phyloP scores from a whole-genome alignment of 2,797 vertebrate species.

The Columba guinea region DNA sequence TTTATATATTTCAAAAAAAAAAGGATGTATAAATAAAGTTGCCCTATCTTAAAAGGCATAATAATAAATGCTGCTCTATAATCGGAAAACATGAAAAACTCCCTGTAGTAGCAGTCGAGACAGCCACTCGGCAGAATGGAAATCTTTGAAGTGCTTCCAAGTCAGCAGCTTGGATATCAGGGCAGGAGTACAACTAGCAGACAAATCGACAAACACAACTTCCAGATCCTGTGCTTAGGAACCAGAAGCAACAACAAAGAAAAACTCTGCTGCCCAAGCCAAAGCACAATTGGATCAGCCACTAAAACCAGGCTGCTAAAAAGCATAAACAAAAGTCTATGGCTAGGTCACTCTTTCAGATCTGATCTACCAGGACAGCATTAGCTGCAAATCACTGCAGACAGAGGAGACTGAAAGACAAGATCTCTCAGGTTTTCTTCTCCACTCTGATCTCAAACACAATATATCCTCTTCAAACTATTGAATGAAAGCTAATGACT shows the following conservation, averaged over 20 bases:
- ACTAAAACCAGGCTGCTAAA: background rate
- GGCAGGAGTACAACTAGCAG: constrained; percentile 29
- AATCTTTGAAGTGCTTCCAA: constrained; percentile 57
- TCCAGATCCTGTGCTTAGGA: constrained; percentile 41
- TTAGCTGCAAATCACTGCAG: background rate
- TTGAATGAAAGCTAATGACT: background rate
- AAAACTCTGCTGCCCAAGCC: background rate
- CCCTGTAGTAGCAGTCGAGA: background rate
- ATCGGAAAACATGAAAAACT: background rate
- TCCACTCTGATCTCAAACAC: background rate
- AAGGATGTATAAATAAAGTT: background rate
- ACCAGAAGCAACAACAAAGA: constrained; percentile 25
- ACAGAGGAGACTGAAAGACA: background rate
- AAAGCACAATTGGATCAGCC: constrained; percentile 44
- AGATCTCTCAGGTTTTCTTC: background rate
- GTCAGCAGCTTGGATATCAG: constrained; percentile 39
- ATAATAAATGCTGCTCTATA: background rate
- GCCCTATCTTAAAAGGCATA: background rate
- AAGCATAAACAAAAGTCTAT: background rate
- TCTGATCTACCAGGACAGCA: background rate
- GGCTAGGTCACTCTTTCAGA: background rate
- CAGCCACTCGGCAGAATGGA: constrained; percentile 24
- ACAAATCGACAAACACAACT: constrained; percentile 33
- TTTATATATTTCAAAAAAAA: background rate
- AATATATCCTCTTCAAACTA: background rate